phyloP scores from a whole-genome alignment of 2,888 invertebrate species.

The Electrophaes corylata region DNA sequence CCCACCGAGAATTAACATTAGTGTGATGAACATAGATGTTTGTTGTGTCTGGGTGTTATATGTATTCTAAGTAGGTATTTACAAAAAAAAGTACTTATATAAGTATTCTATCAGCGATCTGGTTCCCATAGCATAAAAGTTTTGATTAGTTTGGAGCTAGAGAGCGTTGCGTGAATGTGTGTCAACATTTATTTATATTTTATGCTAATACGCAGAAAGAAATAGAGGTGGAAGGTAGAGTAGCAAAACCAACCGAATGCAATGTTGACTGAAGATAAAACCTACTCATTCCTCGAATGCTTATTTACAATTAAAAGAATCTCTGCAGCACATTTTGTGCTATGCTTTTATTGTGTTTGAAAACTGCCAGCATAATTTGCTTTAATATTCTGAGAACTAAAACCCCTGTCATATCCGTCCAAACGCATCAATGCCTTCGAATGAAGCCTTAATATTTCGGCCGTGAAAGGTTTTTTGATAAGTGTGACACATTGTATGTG shows the following conservation, averaged over 20 bases:
- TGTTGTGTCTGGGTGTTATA: too few relatives aligned
- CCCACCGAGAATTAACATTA: too few relatives aligned
- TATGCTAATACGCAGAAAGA: background rate
- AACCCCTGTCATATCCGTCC: conserved; percentile 17
- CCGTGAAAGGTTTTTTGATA: conserved; percentile 23
- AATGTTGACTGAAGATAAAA: background rate
- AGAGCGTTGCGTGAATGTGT: too few relatives aligned
- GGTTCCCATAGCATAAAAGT: too few relatives aligned
- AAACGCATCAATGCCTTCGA: conserved; percentile 5
- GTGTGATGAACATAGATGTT: too few relatives aligned
- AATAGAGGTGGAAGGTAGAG: background rate
- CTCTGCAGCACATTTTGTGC: background rate
- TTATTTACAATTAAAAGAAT: background rate
- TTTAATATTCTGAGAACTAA: conserved; percentile 14
- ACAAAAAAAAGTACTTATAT: too few relatives aligned
- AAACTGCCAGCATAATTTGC: conserved; percentile 1
- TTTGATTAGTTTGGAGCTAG: too few relatives aligned
- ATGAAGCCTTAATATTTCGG: conserved; percentile 12
- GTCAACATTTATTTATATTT: too few relatives aligned
- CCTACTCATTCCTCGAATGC: background rate
- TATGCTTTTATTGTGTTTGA: conserved; percentile 1
- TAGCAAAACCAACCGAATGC: background rate
- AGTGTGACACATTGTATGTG: background rate
- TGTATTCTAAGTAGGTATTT: too few relatives aligned
- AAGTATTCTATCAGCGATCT: too few relatives aligned